A percentile compares a stretch with the other conserved stretches of the same genome.
Conservation (phyloP, 2,888 invertebrate species). For the Caenorhabditis sp. region DNA sequence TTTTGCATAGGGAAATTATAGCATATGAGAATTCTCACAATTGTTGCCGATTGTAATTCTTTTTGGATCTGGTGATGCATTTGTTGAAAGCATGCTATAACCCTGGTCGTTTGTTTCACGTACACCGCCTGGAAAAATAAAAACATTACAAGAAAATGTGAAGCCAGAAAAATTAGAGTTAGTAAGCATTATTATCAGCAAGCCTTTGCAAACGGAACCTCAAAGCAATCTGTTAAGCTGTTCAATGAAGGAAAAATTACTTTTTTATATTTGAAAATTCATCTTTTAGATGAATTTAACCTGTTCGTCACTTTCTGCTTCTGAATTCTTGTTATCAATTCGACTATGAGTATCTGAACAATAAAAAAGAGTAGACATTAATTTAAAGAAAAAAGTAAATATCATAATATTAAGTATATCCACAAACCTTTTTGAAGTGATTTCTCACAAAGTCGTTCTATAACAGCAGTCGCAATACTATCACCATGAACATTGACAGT, state of each 20-base stretch:
- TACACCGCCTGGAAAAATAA: slow-evolving; percentile 24
- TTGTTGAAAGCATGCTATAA: slow-evolving; percentile 57
- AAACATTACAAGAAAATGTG: neutral
- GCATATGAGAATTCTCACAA: slow-evolving; percentile 60
- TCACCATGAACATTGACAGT: slow-evolving; percentile 68
- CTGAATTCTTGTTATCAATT: slow-evolving; percentile 3
- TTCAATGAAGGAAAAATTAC: slow-evolving; percentile 11
- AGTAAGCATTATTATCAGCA: too few species aligned
- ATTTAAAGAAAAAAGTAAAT: too few species aligned
- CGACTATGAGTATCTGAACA: slow-evolving; percentile 33
- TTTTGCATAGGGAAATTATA: slow-evolving; percentile 24
- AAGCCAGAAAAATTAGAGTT: neutral
- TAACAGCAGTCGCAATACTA: slow-evolving; percentile 60
- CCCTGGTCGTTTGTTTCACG: slow-evolving; percentile 51
- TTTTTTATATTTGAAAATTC: slow-evolving; percentile 2
- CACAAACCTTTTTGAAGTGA: slow-evolving; percentile 52
- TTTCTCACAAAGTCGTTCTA: slow-evolving; percentile 59
- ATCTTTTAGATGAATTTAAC: slow-evolving; percentile 35
- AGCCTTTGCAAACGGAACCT: too few species aligned
- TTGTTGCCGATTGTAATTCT: slow-evolving; percentile 51
- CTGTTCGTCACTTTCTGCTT: slow-evolving; percentile 38
- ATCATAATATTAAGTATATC: too few species aligned
- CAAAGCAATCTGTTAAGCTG: neutral
- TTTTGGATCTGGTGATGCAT: slow-evolving; percentile 57
- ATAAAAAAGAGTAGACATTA: too few species aligned